Percentiles rank a stretch among this genome's conserved stretches.
phyloP scores from a whole-genome alignment of 1,140 invertebrate species.

The Zaprionus ornatus region DNA sequence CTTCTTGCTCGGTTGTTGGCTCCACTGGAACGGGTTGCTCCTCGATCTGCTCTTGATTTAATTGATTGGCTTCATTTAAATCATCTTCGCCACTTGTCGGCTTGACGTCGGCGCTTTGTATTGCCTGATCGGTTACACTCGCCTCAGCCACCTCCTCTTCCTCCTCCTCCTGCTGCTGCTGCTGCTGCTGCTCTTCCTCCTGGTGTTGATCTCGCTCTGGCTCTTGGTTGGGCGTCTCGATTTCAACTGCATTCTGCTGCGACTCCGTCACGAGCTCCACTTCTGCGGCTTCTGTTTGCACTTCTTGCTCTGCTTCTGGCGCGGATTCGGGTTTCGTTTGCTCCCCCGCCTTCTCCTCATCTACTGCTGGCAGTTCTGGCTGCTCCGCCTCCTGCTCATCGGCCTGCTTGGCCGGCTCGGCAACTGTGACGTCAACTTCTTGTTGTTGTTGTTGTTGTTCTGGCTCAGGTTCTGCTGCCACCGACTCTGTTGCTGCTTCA shows the following conservation, averaged over 20 bases:
- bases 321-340: slow-evolving; percentile 36
- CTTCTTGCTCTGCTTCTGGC: slow-evolving; percentile 5
- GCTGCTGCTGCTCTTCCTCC: slow-evolving; percentile 7
- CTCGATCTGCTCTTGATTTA: slow-evolving; percentile 62
- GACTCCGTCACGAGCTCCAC: slow-evolving; percentile 16
- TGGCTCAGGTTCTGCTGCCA: background rate
- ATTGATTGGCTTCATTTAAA: slow-evolving; percentile 82
- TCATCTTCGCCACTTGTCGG: slow-evolving; percentile 79
- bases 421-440: slow-evolving; percentile 17
- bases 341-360: slow-evolving; percentile 19
- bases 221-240: slow-evolving; percentile 14
- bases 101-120: slow-evolving; percentile 72
- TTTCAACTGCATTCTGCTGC: slow-evolving; percentile 23
- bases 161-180: slow-evolving; percentile 12
- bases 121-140: slow-evolving; percentile 57
- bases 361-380: background rate
- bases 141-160: slow-evolving; percentile 27
- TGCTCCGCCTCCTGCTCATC: slow-evolving; percentile 9
- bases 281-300: slow-evolving; percentile 42
- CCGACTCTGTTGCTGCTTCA: background rate
- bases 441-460: background rate
- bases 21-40: slow-evolving; percentile 15
- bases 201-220: slow-evolving; percentile 8
- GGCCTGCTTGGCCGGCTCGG: slow-evolving; percentile 27
- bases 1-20: slow-evolving; percentile 39